These are phyloP conservation scores for Leptinotarsa peninsularis DNA, from an alignment of 2,888 invertebrate genomes.

Conservation along the genomic window DNA sequence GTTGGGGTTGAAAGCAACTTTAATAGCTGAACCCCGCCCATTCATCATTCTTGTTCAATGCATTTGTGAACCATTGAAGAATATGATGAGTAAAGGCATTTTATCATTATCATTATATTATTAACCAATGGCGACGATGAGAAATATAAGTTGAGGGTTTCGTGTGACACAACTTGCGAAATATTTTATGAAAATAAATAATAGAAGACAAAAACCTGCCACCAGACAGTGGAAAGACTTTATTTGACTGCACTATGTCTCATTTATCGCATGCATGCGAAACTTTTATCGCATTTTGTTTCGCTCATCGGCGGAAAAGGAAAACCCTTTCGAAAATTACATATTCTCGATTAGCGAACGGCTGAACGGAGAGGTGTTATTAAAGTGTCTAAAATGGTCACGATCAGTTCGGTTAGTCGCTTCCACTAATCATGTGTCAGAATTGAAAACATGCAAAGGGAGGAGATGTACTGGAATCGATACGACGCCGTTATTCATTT, in stretches of 20 bases:
- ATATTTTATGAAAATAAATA: too few species aligned
- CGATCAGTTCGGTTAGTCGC: slow-evolving; percentile 57
- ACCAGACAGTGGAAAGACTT: too few species aligned
- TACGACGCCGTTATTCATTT: slow-evolving; percentile 52
- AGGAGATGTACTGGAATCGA: slow-evolving; percentile 56
- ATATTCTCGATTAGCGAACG: slow-evolving; percentile 50
- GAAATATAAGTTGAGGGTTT: too few species aligned
- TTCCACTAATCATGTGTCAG: slow-evolving; percentile 59
- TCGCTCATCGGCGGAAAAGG: not conserved
- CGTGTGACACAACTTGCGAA: too few species aligned
- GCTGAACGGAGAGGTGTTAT: slow-evolving; percentile 56
- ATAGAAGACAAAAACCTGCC: too few species aligned
- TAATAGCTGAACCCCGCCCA: too few species aligned
- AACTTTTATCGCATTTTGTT: slow-evolving; percentile 12
- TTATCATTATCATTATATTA: too few species aligned
- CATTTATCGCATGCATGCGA: not conserved
- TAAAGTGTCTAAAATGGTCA: slow-evolving; percentile 59
- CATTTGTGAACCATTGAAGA: too few species aligned
- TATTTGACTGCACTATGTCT: not conserved
- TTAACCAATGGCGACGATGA: too few species aligned
- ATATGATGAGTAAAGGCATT: too few species aligned
- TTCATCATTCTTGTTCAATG: too few species aligned
- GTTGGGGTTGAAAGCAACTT: too few species aligned
- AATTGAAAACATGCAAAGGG: slow-evolving; percentile 59
- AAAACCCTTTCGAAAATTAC: slow-evolving; percentile 9